Base-by-base conservation (phyloP, 2,797 vertebrate genomes). In the Sebastes taczanowskii region DNA sequence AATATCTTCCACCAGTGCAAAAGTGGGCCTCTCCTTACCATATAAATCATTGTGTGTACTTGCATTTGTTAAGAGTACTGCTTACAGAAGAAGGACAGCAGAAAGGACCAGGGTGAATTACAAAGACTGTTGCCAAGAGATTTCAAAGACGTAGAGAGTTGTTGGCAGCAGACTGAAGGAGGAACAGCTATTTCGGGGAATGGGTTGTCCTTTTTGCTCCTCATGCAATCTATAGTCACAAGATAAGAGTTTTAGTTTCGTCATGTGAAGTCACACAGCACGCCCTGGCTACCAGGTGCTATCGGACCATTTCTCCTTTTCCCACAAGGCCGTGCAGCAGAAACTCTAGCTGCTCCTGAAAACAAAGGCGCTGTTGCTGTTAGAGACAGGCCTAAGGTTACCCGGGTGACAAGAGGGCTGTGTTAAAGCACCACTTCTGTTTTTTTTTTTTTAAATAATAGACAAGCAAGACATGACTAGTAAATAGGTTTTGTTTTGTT, bases 321-420 rank as follows among this genome's bases (percentile, higher is more conserved):
- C 88, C 82, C 82, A 80, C 56, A 71, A 87, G 80, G 83, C 91
- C 9, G 32, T 61, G 78, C 78, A 62, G 77, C 84, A 86, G 95
- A 95, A 95, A 96, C 92, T 88, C 85, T 90, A 95, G 93, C 93
- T 88, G 91, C 86, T 86, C 73, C 46, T 84, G 89, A 86, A 91
- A 94, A 96, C 94, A 94, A 95, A 94, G 85, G 91, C 66, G 5
- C 80, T n/a, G 92, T 93, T 94, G 92, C 92, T 60, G 84, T 73
- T 83, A 86, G 90, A 89, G 84, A 88, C 85, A 20, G 81, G 68
- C 81, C 79, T 85, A 75, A 78, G 49, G 93, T 95, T 92, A 91
- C 94, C 84, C 0, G 5, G 87, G 91, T 55, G 82, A 92, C 74
- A 13, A 23, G 60, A 83, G 46, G 75, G 59, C 80, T n/a, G 82